Conservation (phyloP, 2,113 vertebrate genomes). For the Zapornia atra region DNA sequence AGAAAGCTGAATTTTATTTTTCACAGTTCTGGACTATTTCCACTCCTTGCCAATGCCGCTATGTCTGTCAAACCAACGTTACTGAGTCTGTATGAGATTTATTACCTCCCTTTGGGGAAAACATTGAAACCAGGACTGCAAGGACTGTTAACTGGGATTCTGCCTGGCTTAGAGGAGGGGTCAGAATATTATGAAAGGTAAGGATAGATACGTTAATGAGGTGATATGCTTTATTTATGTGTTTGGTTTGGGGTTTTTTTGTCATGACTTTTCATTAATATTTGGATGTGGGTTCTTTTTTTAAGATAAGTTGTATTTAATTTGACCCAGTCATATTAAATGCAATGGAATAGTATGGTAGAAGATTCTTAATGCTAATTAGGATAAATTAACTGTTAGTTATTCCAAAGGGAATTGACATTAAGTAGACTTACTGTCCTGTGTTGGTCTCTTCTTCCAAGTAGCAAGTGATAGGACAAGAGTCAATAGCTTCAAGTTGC, state of each 20-base stretch:
- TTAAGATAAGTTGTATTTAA: neutral
- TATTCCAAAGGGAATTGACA: neutral
- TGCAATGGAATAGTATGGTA: neutral
- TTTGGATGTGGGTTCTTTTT: neutral
- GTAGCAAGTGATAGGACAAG: neutral
- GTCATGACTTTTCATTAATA: neutral
- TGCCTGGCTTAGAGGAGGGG: conserved; percentile 96
- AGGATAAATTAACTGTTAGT: neutral
- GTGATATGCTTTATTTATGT: neutral
- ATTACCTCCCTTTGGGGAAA: conserved; percentile 96
- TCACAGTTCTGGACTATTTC: conserved; percentile 93
- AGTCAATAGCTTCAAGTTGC: neutral
- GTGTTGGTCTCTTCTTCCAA: neutral
- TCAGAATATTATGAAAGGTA: conserved; percentile 99
- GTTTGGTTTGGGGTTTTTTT: accelerated
- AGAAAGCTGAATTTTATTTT: neutral
- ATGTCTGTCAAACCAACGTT: conserved; percentile 98
- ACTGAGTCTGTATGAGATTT: conserved; percentile 94
- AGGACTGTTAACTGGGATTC: conserved; percentile 92
- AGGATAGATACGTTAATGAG: neutral
- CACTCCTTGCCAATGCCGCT: conserved; percentile 96
- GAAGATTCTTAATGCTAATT: neutral
- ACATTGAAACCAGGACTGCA: conserved; percentile 96
- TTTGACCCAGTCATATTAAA: neutral
- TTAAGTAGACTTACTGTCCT: neutral